Conservation (phyloP, 92 coral and sea anemone species). For the Palythoa grandiflora region DNA sequence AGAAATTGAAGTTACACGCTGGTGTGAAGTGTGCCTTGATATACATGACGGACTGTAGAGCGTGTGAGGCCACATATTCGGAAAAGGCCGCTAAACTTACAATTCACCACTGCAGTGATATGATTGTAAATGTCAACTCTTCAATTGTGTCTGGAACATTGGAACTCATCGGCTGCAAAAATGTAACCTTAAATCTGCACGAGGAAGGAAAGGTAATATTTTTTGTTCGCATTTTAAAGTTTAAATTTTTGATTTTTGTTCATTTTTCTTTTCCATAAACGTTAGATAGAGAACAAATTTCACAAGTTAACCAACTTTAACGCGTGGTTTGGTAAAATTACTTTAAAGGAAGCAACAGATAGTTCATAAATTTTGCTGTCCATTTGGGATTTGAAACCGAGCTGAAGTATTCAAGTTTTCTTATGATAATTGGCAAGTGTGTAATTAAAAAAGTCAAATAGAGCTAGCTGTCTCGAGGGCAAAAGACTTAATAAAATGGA, state of each 20-base stretch:
- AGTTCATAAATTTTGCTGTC: not conserved
- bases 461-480: too few relatives aligned
- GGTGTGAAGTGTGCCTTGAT: slow-evolving; percentile 68
- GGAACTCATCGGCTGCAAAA: slow-evolving; percentile 82
- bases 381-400: not conserved
- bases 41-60: slow-evolving; percentile 79
- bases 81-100: slow-evolving; percentile 89
- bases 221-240: not conserved
- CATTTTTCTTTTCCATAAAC: not conserved
- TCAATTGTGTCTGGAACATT: slow-evolving; percentile 81
- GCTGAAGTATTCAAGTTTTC: not conserved
- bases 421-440: not conserved
- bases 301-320: not conserved
- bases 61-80: slow-evolving; percentile 68
- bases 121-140: slow-evolving; percentile 76
- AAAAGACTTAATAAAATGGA: too few relatives aligned
- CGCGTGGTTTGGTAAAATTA: not conserved
- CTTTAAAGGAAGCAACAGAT: slow-evolving; percentile 11
- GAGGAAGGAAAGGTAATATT: slow-evolving; percentile 84
- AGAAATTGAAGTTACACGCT: slow-evolving; percentile 74
- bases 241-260: slow-evolving; percentile 1
- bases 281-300: not conserved
- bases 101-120: slow-evolving; percentile 82
- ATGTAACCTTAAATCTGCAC: slow-evolving; percentile 79
- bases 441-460: too few relatives aligned